phyloP scores from a whole-genome alignment of 2,797 vertebrate genomes.

The Oophaga sylvatica region DNA sequence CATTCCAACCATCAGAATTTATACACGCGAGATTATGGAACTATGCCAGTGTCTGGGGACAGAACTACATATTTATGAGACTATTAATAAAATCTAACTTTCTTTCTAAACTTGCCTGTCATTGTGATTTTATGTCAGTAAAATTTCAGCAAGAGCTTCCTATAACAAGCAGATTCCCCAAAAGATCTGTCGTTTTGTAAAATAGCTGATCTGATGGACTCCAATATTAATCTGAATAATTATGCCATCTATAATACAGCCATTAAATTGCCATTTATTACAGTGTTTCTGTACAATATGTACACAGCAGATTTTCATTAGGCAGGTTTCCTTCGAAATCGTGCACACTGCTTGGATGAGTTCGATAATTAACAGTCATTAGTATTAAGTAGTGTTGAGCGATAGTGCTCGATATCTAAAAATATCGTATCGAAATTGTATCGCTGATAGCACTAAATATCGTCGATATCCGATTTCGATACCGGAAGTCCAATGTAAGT shows the following conservation, averaged over 20 bases:
- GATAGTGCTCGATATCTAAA: too few relatives aligned
- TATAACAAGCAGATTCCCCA: neutral
- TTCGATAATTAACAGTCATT: constrained; percentile 38
- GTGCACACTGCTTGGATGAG: constrained; percentile 3
- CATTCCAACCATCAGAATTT: neutral
- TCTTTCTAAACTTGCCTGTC: neutral
- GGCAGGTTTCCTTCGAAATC: constrained; percentile 21
- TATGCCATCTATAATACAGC: constrained; percentile 6
- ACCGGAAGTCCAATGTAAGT: too few relatives aligned
- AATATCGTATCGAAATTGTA: too few relatives aligned
- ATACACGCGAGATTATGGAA: neutral
- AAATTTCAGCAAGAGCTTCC: neutral
- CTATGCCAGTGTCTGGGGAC: neutral
- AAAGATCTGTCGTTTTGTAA: neutral
- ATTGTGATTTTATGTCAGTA: neutral
- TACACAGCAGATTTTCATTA: constrained; percentile 18
- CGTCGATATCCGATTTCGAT: too few relatives aligned
- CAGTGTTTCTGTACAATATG: constrained; percentile 1
- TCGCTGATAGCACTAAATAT: too few relatives aligned
- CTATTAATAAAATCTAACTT: neutral
- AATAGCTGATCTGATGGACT: constrained; percentile 13
- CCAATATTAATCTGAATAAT: constrained; percentile 19
- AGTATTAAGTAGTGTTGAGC: constrained; percentile 20
- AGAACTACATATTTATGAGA: neutral
- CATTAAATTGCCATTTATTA: constrained; percentile 21